Evolutionary conservation across 23 tunicate species (phyloP).

Genomic region (Oikopleura dioica): DNA sequence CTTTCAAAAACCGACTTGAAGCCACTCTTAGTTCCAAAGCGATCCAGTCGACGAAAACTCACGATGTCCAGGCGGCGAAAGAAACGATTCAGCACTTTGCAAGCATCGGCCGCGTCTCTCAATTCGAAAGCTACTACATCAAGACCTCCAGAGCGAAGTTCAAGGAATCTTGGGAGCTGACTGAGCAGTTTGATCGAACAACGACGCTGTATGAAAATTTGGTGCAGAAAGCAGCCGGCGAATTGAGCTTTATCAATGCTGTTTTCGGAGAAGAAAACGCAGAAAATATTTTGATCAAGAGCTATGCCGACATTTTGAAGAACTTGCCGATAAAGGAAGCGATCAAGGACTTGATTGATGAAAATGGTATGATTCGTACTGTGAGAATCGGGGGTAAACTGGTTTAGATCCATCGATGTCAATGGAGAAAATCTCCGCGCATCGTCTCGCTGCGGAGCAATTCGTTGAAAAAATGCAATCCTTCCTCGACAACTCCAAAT

Average conservation of each 20-base stretch:
- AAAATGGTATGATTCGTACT: not conserved
- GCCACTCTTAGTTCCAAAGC: not conserved
- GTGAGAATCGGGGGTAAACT: not conserved
- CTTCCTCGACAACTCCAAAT: not conserved
- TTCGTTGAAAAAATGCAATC: not conserved
- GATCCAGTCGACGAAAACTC: not conserved
- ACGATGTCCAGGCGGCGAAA: not conserved
- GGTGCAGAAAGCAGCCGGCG: not conserved
- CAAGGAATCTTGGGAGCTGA: not conserved
- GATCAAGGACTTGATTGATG: not conserved
- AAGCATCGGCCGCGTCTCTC: not conserved
- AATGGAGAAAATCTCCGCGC: no score
- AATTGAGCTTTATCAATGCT: not conserved
- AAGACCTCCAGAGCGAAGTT: not conserved
- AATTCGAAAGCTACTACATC: not conserved
- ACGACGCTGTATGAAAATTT: not conserved
- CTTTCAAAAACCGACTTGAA: not conserved
- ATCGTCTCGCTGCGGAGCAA: not conserved
- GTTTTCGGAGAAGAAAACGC: not conserved
- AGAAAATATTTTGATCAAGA: not conserved
- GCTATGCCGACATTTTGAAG: not conserved
- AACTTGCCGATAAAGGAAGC: not conserved
- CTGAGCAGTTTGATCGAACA: not conserved
- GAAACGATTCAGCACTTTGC: not conserved
- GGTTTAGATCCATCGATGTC: no score